phyloP scores from a whole-genome alignment of 2,888 invertebrate species.

The Diabrotica balteata region DNA sequence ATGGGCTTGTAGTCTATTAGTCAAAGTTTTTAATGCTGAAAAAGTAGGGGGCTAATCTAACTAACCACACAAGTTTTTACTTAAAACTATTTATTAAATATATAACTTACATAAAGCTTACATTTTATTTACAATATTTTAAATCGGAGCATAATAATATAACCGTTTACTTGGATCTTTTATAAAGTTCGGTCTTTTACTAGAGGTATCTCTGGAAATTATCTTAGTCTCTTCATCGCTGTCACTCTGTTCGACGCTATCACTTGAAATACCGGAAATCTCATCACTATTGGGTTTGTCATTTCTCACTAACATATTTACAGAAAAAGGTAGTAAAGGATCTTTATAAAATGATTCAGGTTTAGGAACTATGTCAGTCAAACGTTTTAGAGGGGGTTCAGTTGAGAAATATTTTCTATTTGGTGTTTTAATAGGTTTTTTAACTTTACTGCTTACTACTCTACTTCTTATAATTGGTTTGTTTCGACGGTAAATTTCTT shows the following conservation, averaged over 20 bases:
- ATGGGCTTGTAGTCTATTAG: too few relatives aligned
- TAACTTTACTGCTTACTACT: slow-evolving; percentile 5
- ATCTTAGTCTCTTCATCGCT: not conserved
- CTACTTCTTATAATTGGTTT: not conserved
- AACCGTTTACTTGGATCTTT: slow-evolving; percentile 58
- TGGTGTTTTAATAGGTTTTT: slow-evolving; percentile 26
- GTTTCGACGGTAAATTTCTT: not conserved
- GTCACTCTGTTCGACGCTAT: slow-evolving; percentile 12
- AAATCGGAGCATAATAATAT: slow-evolving; percentile 54
- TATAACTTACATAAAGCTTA: slow-evolving; percentile 26
- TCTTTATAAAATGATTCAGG: slow-evolving; percentile 51
- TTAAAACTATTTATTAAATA: slow-evolving; percentile 4
- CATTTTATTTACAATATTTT: slow-evolving; percentile 33
- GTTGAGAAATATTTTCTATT: slow-evolving; percentile 22
- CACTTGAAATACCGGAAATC: slow-evolving; percentile 31
- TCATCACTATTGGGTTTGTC: slow-evolving; percentile 27
- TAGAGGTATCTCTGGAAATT: slow-evolving; percentile 10
- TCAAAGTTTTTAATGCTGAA: too few relatives aligned
- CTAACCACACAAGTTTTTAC: not conserved
- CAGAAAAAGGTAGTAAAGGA: slow-evolving; percentile 46
- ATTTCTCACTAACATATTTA: slow-evolving; percentile 48
- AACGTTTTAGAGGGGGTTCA: slow-evolving; percentile 32
- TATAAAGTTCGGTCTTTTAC: slow-evolving; percentile 45
- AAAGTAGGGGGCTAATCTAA: not conserved
- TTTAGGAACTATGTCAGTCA: slow-evolving; percentile 49